Evolutionary conservation across 2,113 vertebrate genomes (phyloP), one percentile per base, ranked within the genome.

Genomic region (Halcyon malimbica): DNA sequence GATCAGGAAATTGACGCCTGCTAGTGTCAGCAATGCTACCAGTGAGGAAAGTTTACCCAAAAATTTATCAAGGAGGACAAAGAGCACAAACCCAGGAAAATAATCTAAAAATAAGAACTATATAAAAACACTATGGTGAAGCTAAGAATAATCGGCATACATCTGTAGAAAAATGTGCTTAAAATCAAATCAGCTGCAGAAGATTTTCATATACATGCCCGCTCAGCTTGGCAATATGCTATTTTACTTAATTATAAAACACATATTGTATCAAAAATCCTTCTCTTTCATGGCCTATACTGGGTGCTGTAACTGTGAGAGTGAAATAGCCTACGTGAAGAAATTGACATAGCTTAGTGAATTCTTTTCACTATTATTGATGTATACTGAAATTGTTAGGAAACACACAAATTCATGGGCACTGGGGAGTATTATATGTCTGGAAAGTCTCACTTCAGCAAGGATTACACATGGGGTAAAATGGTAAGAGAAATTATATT

Each of bases 161-260:
- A 70, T 23, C 23, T 76, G 33, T 29, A 21, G 20, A 48, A 87
- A 79, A 2, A 1, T 44, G 13, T 59, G 5, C 10, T 83, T 88
- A 69, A 91, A 68, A 83, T 23, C 0, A 0, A 54, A 62, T 57
- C 11, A 16, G 9, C 57, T 70, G 44, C 5, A 23, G 18, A 69
- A 69, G 21, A 26, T 51, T 50, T 91, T 59, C 13, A 19, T n/a
- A n/a, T n/a, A 4, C 13, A 21, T 46, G 25, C 6, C 10, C 54
- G 10, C 10, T 74, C 21, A 70, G 37, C 16, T 15, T 59, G 19
- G 33, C 9, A 63, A 42, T 31, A 53, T 15, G 1, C n/a, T 84
- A 31, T 37, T 70, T 87, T 46, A 63, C 90, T 44, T 48, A 76
- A 11, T 11, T 26, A 54, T 68, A 65, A 73, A 88, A 39, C 8